Percentiles rank a stretch among this genome's conserved stretches.
Evolutionary conservation across 23 tunicate species (phyloP).

Genomic region (Trididemnum nubilum): DNA sequence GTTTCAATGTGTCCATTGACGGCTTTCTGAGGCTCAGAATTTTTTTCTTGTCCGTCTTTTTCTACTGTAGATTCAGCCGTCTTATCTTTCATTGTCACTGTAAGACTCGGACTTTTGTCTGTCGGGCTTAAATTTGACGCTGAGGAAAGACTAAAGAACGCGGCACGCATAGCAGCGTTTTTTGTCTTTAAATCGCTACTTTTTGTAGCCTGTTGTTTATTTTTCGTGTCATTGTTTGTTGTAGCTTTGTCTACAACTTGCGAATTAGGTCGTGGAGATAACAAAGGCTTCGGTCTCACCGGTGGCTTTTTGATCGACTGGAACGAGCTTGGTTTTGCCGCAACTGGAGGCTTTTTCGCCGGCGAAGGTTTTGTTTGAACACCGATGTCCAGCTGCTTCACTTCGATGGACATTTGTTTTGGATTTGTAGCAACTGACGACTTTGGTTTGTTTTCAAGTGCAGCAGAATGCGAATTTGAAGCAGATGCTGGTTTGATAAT

Average conservation of each 20-base stretch:
- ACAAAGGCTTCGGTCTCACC: constrained; percentile 39
- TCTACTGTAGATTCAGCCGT: too few relatives aligned
- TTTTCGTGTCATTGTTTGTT: neutral
- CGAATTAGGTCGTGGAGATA: constrained; percentile 27
- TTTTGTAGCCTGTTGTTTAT: neutral
- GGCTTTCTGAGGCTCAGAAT: too few relatives aligned
- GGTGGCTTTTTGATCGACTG: constrained; percentile 21
- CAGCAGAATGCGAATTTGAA: neutral
- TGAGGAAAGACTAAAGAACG: constrained; percentile 45
- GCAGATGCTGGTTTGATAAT: neutral
- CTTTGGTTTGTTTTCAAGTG: neutral
- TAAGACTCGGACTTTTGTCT: neutral
- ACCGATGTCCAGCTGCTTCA: neutral
- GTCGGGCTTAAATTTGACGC: neutral
- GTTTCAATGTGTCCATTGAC: too few relatives aligned
- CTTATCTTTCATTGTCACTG: neutral
- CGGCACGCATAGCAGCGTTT: constrained; percentile 63
- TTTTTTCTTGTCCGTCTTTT: too few relatives aligned
- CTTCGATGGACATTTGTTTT: too few relatives aligned
- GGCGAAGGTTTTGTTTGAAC: neutral
- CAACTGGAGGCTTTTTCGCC: constrained; percentile 34
- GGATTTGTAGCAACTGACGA: neutral
- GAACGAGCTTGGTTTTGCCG: constrained; percentile 6
- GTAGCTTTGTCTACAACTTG: constrained; percentile 16
- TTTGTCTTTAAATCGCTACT: neutral